Percentiles rank a stretch among this genome's conserved stretches.
Evolutionary conservation across 2,113 vertebrate genomes (phyloP).

Genomic region (Sinocyclocheilus anophthalmus): DNA sequence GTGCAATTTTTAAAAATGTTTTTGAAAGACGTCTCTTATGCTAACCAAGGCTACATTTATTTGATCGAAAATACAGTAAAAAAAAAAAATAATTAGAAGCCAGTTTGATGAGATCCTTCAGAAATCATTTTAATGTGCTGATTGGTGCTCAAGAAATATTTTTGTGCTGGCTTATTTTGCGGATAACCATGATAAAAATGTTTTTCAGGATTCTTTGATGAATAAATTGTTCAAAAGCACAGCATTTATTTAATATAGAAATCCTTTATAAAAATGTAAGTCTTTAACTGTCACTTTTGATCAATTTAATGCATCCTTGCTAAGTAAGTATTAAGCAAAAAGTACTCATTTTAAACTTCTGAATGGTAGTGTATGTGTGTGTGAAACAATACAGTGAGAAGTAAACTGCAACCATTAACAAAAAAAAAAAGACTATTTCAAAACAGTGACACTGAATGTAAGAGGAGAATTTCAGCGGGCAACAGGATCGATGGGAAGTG

Average conservation of each 20-base stretch:
- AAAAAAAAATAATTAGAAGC: no score
- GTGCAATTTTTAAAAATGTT: no score
- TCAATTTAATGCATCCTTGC: neutral
- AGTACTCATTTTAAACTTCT: neutral
- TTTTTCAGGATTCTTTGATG: no score
- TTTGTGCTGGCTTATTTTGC: no score
- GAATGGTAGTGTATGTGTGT: neutral
- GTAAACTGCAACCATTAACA: constrained; percentile 35
- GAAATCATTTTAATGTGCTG: neutral
- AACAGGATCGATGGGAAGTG: constrained; percentile 20
- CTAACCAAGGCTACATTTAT: neutral
- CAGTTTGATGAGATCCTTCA: neutral
- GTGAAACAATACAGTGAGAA: neutral
- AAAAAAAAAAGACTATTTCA: constrained; percentile 32
- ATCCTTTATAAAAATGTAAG: no score
- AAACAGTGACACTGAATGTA: constrained; percentile 32
- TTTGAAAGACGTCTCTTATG: neutral
- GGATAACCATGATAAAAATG: no score
- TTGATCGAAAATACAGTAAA: neutral
- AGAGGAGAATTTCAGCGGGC: constrained; percentile 24
- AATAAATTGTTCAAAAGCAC: neutral
- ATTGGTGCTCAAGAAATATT: neutral
- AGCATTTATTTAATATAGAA: no score
- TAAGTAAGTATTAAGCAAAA: neutral
- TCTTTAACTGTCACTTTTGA: neutral